These are phyloP conservation scores for Chirona hameri DNA, from an alignment of 2,888 invertebrate genomes.

Conservation along the genomic window DNA sequence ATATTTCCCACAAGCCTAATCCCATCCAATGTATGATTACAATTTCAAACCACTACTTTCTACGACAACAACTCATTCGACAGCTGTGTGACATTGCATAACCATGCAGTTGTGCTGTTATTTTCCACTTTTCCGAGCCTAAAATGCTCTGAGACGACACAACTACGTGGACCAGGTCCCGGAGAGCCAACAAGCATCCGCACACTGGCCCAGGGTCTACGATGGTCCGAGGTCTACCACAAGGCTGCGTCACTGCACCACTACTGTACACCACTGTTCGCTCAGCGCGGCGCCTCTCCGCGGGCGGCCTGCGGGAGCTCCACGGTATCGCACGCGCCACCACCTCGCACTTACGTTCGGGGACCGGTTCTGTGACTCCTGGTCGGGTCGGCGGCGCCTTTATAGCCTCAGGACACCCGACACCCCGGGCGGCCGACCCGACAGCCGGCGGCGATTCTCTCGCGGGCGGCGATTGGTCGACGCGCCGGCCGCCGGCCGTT, in stretches of 20 bases:
- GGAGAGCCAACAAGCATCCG: neutral
- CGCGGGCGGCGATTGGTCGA: neutral
- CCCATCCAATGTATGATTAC: too few species aligned
- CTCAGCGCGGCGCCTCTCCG: neutral
- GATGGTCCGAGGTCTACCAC: neutral
- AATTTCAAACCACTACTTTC: too few species aligned
- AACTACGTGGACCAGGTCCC: neutral
- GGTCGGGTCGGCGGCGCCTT: neutral
- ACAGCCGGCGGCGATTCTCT: too few species aligned
- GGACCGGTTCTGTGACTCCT: neutral
- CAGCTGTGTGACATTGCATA: too few species aligned
- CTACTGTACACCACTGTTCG: neutral
- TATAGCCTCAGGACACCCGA: constrained; percentile 22
- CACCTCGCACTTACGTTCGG: neutral
- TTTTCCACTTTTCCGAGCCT: too few species aligned
- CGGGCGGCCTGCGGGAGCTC: neutral
- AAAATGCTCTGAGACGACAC: neutral
- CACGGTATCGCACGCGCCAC: neutral
- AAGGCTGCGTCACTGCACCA: neutral
- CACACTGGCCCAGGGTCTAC: neutral
- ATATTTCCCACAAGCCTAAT: too few species aligned
- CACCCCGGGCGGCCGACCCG: neutral
- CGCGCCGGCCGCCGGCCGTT: neutral
- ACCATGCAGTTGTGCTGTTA: too few species aligned
- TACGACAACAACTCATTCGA: too few species aligned